Percentiles rank a stretch among this genome's conserved stretches.
phyloP scores from a whole-genome alignment of 2,888 invertebrate species.

The Pseudoips prasinana region DNA sequence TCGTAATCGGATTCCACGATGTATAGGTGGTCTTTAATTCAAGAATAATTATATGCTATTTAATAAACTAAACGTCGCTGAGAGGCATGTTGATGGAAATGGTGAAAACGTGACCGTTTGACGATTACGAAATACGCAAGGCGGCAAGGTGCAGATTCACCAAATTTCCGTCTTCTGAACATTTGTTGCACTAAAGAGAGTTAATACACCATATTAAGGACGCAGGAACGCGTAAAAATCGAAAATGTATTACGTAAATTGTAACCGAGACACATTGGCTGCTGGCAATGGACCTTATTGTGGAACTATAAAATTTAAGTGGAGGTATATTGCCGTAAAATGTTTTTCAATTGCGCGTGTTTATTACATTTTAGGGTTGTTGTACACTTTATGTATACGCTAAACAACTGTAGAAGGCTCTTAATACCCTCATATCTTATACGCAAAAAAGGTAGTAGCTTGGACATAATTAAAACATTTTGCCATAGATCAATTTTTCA shows the following conservation, averaged over 20 bases:
- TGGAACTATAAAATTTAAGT: too few species aligned
- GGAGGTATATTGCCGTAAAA: too few species aligned
- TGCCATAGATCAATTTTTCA: too few species aligned
- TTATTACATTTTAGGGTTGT: too few species aligned
- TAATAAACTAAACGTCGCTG: constrained; percentile 9
- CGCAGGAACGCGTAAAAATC: neutral
- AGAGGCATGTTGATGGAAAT: constrained; percentile 8
- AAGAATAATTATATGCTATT: constrained; percentile 20
- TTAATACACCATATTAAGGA: neutral
- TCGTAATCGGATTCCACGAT: constrained; percentile 17
- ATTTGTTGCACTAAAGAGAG: neutral
- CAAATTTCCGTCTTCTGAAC: neutral
- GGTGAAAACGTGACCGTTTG: neutral
- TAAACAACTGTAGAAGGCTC: too few species aligned
- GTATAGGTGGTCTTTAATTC: constrained; percentile 26
- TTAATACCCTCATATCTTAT: too few species aligned
- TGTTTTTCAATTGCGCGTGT: too few species aligned
- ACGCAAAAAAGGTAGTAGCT: too few species aligned
- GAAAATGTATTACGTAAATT: neutral
- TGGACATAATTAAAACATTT: too few species aligned
- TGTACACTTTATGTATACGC: too few species aligned
- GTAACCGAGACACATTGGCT: neutral
- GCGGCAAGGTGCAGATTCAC: neutral
- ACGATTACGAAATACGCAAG: neutral
- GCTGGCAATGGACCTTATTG: too few species aligned